Conservation (phyloP, 2,797 vertebrate species). For the Chelidonichthys spinosus region DNA sequence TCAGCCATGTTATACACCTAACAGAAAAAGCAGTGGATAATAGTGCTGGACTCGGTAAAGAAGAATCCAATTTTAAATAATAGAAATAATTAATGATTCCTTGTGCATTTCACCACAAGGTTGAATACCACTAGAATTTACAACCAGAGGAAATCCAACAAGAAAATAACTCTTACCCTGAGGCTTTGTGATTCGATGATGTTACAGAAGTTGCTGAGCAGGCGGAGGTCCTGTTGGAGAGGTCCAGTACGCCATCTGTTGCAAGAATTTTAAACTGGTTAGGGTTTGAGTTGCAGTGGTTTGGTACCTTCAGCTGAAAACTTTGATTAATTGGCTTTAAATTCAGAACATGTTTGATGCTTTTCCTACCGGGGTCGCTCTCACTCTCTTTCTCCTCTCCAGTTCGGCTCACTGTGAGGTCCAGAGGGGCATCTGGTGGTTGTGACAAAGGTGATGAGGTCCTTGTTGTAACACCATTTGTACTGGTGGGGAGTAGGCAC, state of each 20-base stretch:
- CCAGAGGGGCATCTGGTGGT: conserved; percentile 92
- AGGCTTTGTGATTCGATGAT: conserved; percentile 86
- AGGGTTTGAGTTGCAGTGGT: conserved; percentile 15
- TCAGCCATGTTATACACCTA: conserved; percentile 19
- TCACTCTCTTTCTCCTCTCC: conserved; percentile 83
- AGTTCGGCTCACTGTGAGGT: conserved; percentile 94
- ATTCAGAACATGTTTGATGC: not conserved
- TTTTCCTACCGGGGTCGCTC: conserved; percentile 86
- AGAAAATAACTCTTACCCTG: conserved; percentile 89
- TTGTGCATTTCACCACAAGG: conserved; percentile 10
- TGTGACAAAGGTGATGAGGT: conserved; percentile 86
- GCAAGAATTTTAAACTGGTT: conserved; percentile 30
- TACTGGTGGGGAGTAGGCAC: conserved; percentile 91
- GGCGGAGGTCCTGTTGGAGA: conserved; percentile 92
- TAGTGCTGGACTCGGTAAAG: conserved; percentile 8
- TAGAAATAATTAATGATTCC: conserved; percentile 10
- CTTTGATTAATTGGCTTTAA: not conserved
- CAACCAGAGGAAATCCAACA: conserved; percentile 9
- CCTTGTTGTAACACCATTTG: conserved; percentile 87
- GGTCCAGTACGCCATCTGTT: conserved; percentile 96
- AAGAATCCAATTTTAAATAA: conserved; percentile 6
- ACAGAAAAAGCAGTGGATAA: conserved; percentile 13
- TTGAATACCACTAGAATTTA: conserved; percentile 7
- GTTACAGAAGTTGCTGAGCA: conserved; percentile 84
- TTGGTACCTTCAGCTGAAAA: conserved; percentile 8